Evolutionary conservation across 92 coral and sea anemone genomes (phyloP).

Genomic region (Epizoanthus scotinus): DNA sequence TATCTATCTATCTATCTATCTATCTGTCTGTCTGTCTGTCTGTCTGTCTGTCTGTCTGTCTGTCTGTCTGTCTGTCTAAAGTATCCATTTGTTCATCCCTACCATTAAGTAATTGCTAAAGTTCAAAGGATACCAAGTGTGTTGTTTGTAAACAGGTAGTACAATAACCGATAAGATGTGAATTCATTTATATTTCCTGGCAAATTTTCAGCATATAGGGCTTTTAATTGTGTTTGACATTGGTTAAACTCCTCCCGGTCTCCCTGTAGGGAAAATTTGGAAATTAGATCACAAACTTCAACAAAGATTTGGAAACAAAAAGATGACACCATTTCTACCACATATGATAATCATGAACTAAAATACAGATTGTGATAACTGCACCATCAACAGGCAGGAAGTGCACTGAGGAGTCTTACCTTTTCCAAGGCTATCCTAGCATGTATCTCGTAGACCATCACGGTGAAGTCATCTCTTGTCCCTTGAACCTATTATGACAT

Average conservation of each 20-base stretch:
- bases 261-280: slow-evolving; percentile 56
- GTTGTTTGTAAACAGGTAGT: slow-evolving; percentile 83
- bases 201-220: slow-evolving; percentile 79
- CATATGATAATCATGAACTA: neutral
- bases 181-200: slow-evolving; percentile 80
- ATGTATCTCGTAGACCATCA: slow-evolving; percentile 93
- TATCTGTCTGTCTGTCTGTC: too few species aligned
- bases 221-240: slow-evolving; percentile 96
- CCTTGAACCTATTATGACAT: slow-evolving; percentile 86
- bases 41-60: too few species aligned
- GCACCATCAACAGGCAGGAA: neutral
- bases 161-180: slow-evolving; percentile 87
- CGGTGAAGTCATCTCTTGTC: slow-evolving; percentile 92
- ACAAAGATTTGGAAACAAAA: neutral
- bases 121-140: slow-evolving; percentile 94
- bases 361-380: neutral
- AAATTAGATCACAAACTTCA: neutral
- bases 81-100: too few species aligned
- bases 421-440: slow-evolving; percentile 99
- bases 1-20: too few species aligned
- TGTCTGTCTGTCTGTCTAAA: too few species aligned
- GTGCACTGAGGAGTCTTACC: slow-evolving; percentile 32
- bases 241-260: slow-evolving; percentile 99
- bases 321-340: neutral
- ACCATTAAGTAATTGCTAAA: neutral